phyloP scores from a whole-genome alignment of 1,140 invertebrate species.

The Bemisia tabaci region DNA sequence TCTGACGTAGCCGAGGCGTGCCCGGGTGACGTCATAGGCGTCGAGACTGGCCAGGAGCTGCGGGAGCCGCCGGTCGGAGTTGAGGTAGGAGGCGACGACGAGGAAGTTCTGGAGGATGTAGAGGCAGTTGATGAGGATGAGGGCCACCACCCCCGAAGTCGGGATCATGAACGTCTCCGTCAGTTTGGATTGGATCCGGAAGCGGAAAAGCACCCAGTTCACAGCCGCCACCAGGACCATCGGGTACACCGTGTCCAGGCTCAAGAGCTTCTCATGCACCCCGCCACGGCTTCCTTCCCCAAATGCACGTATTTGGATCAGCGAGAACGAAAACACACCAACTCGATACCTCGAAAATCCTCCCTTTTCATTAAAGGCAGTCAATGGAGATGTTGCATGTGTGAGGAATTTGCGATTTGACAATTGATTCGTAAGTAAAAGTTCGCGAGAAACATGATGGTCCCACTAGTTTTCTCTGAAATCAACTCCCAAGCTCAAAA shows the following conservation, averaged over 20 bases:
- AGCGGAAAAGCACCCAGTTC: background rate
- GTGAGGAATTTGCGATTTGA: too few species aligned
- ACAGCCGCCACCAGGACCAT: background rate
- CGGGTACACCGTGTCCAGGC: background rate
- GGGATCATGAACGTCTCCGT: background rate
- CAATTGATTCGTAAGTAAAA: too few species aligned
- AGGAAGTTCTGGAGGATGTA: background rate
- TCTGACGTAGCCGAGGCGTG: background rate
- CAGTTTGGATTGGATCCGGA: background rate
- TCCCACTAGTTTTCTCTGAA: too few species aligned
- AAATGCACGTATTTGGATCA: too few species aligned
- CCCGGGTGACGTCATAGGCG: background rate
- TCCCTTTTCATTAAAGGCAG: too few species aligned
- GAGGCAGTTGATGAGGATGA: background rate
- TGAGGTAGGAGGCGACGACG: background rate
- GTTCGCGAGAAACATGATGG: too few species aligned
- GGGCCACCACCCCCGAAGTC: background rate
- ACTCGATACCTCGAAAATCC: too few species aligned
- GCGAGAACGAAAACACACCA: too few species aligned
- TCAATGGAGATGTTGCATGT: too few species aligned
- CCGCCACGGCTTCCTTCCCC: background rate
- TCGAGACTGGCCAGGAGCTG: background rate
- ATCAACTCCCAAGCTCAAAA: too few species aligned
- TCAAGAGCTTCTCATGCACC: background rate
- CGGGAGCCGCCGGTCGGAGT: background rate